Conservation (phyloP, 2,797 vertebrate species). For the Pogoniulus pusillus region DNA sequence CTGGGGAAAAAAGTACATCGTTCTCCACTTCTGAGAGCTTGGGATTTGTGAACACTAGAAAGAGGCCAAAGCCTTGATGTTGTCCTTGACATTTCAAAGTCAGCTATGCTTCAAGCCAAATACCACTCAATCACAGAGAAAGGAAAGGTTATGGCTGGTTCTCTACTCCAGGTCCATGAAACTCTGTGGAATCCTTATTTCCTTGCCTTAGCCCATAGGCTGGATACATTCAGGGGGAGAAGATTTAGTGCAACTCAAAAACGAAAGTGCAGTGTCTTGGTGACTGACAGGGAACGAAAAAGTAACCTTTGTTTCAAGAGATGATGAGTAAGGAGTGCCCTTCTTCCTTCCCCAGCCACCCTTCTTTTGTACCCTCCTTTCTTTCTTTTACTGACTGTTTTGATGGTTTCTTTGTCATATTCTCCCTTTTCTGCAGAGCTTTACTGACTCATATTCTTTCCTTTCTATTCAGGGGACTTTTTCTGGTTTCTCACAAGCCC, state of each 20-base stretch:
- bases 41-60: background rate
- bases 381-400: background rate
- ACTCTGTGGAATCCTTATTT: background rate
- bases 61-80: background rate
- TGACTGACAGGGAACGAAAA: background rate
- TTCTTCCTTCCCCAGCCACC: background rate
- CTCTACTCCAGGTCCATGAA: background rate
- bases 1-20: background rate
- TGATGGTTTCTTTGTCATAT: background rate
- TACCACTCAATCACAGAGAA: background rate
- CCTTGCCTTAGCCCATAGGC: background rate
- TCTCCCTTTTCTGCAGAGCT: background rate
- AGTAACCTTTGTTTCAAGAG: background rate
- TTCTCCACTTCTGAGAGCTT: background rate
- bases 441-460: background rate
- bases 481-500: background rate
- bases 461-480: background rate
- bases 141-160: background rate
- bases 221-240: background rate
- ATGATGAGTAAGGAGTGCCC: background rate
- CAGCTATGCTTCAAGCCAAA: constrained; percentile 17
- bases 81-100: background rate
- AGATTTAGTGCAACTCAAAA: background rate
- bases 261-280: background rate
- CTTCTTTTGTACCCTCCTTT: background rate